Evolutionary conservation across 2,888 invertebrate species (phyloP).

Genomic region (Invenusta paracnida): DNA sequence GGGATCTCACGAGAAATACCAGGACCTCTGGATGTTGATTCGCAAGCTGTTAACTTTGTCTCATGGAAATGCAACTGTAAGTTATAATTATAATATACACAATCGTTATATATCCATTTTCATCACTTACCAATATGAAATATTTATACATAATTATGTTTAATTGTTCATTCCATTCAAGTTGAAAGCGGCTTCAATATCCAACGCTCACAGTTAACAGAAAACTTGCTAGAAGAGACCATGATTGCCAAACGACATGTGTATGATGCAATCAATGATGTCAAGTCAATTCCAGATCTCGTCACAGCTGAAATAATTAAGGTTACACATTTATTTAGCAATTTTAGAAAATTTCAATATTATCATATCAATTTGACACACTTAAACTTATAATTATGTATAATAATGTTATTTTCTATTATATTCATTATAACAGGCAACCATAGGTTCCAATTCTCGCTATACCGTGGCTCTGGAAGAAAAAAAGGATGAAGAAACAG

Average conservation of each 20-base stretch:
- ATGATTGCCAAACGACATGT: conserved; percentile 13
- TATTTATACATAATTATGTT: neutral
- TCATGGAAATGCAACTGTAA: neutral
- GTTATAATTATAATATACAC: neutral
- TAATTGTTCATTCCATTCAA: neutral
- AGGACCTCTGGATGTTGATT: neutral
- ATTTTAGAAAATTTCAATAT: neutral
- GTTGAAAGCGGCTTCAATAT: neutral
- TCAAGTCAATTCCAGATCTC: neutral
- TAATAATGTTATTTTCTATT: too few species aligned
- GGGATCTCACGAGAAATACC: neutral
- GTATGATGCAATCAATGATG: neutral
- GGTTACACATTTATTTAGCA: conserved; percentile 5
- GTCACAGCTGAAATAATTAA: too few species aligned
- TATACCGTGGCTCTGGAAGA: too few species aligned
- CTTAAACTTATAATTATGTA: neutral
- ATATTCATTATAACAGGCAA: conserved; percentile 4
- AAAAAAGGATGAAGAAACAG: too few species aligned
- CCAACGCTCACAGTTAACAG: neutral
- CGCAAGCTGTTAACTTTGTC: neutral
- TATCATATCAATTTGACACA: neutral
- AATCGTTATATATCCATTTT: neutral
- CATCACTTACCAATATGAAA: neutral
- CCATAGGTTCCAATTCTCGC: too few species aligned
- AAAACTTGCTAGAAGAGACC: neutral